Conservation (phyloP, 1,140 invertebrate species). For the Dendroctonus ponderosae region DNA sequence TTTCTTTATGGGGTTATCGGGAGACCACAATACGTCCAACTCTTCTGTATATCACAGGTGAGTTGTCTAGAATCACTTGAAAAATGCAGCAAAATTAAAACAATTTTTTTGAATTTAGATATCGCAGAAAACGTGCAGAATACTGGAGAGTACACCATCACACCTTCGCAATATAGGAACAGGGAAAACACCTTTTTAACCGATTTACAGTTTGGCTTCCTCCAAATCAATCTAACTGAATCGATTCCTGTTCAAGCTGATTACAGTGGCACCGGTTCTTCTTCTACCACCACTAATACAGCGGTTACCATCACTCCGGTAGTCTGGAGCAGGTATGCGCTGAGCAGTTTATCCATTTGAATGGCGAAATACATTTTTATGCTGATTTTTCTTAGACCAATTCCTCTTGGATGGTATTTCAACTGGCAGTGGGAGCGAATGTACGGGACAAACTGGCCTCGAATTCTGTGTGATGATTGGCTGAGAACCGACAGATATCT, state of each 20-base stretch:
- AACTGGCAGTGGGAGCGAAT: constrained; percentile 78
- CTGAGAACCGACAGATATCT: constrained; percentile 78
- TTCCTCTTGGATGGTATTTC: constrained; percentile 92
- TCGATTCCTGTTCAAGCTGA: constrained; percentile 84
- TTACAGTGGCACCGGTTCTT: constrained; percentile 64
- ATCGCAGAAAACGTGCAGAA: constrained; percentile 42
- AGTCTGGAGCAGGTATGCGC: constrained; percentile 71
- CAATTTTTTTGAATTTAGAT: constrained; percentile 17
- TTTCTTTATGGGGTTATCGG: constrained; percentile 83
- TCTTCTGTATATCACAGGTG: constrained; percentile 59
- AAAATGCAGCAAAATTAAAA: background rate
- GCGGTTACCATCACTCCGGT: constrained; percentile 68
- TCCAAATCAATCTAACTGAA: constrained; percentile 86
- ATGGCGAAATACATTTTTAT: too few relatives aligned
- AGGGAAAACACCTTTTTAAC: constrained; percentile 65
- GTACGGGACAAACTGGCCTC: constrained; percentile 76
- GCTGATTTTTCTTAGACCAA: constrained; percentile 57
- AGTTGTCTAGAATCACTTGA: background rate
- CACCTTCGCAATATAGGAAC: constrained; percentile 56
- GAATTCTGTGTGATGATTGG: constrained; percentile 84
- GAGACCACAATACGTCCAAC: constrained; percentile 75
- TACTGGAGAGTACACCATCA: constrained; percentile 45
- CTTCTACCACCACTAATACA: constrained; percentile 47
- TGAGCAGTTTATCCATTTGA: background rate
- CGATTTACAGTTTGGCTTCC: constrained; percentile 84